Conservation (phyloP, 2,113 vertebrate species). For the Salvelinus sp. region DNA sequence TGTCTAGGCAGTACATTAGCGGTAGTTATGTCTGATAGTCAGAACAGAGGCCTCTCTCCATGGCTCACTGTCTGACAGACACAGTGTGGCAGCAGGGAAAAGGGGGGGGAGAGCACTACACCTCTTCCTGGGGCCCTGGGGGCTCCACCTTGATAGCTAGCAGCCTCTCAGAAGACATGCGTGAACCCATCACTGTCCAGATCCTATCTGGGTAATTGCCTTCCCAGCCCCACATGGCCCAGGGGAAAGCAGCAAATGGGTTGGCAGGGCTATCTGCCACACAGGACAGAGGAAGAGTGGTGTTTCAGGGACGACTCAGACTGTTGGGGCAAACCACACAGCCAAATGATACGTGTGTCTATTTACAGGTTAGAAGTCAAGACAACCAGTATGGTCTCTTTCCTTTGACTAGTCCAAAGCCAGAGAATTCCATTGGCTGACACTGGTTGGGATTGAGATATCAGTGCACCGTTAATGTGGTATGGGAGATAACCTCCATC, state of each 20-base stretch:
- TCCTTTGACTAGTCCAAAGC: background rate
- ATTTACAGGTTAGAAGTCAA: background rate
- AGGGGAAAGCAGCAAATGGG: slow-evolving; percentile 33
- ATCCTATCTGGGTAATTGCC: slow-evolving; percentile 69
- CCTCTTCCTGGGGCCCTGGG: slow-evolving; percentile 23
- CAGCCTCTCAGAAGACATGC: slow-evolving; percentile 45
- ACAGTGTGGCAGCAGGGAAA: background rate
- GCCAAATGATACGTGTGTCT: background rate
- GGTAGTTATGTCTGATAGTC: background rate
- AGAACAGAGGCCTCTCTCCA: background rate
- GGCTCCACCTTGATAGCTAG: slow-evolving; percentile 58
- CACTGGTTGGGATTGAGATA: too few species aligned
- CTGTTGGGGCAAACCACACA: background rate
- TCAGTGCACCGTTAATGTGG: background rate
- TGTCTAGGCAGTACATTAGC: background rate
- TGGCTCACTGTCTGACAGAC: background rate
- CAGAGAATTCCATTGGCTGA: background rate
- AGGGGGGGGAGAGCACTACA: background rate
- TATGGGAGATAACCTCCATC: background rate
- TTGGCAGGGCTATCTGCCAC: slow-evolving; percentile 12
- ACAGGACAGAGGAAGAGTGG: background rate
- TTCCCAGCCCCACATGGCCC: slow-evolving; percentile 41
- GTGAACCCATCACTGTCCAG: slow-evolving; percentile 54
- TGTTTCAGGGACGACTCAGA: background rate
- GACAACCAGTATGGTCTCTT: background rate